Percentiles rank a stretch among this genome's conserved stretches.
Evolutionary conservation across 2,113 vertebrate species (phyloP).

Genomic region (Henicopernis longicauda): DNA sequence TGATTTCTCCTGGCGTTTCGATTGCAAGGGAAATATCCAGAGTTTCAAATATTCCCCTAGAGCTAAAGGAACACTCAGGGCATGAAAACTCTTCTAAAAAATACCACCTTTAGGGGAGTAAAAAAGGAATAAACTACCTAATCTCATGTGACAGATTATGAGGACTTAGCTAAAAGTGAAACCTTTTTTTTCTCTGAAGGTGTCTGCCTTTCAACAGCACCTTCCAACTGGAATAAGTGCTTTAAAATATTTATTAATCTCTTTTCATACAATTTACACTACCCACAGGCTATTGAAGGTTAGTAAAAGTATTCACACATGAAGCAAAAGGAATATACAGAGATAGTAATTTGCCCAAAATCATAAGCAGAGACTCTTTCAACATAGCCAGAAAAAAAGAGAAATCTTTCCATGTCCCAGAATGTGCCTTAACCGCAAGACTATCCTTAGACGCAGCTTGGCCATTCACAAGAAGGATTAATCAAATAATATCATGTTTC

Average conservation of each 20-base stretch:
- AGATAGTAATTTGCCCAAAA: not conserved
- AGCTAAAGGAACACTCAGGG: not conserved
- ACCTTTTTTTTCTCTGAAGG: not conserved
- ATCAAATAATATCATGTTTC: not conserved
- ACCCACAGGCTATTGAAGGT: not conserved
- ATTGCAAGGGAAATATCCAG: not conserved
- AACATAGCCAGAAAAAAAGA: not conserved
- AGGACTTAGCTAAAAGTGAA: not conserved
- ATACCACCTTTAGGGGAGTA: not conserved
- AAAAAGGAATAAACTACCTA: not conserved
- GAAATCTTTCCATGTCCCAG: not conserved
- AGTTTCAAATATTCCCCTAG: not conserved
- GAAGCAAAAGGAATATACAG: not conserved
- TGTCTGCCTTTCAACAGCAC: not conserved
- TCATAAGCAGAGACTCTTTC: not conserved
- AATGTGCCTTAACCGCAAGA: not conserved
- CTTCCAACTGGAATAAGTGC: not conserved
- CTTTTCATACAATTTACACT: not conserved
- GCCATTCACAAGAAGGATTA: not conserved
- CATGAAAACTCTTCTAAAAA: not conserved
- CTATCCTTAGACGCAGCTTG: not conserved
- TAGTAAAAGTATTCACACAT: not conserved
- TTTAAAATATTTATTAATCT: slow-evolving; percentile 6
- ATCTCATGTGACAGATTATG: not conserved
- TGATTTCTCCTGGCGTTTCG: slow-evolving; percentile 1